Conservation (phyloP, 2,797 vertebrate genomes). For the Macroramphosus scolopax region DNA sequence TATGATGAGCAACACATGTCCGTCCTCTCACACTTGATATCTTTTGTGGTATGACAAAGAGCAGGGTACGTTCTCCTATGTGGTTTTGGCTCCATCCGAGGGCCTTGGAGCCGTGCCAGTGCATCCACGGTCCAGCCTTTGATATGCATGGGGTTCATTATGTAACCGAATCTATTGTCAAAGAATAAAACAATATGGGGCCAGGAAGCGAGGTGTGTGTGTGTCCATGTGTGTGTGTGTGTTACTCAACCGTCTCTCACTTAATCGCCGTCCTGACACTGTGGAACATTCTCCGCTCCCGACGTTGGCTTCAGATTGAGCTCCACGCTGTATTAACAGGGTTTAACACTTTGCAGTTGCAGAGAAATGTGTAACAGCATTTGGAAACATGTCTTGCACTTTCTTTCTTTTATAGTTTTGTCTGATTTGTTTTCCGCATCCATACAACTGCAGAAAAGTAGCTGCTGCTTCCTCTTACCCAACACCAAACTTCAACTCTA, state of each 20-base stretch:
- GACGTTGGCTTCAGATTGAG: slow-evolving; percentile 11
- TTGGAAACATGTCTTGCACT: slow-evolving; percentile 27
- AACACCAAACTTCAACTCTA: slow-evolving; percentile 7
- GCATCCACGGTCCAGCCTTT: slow-evolving; percentile 65
- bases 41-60: slow-evolving; percentile 71
- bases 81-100: slow-evolving; percentile 70
- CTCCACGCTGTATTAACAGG: slow-evolving; percentile 16
- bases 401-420: slow-evolving; percentile 1
- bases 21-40: slow-evolving; percentile 71
- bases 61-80: slow-evolving; percentile 71
- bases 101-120: slow-evolving; percentile 69
- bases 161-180: slow-evolving; percentile 79
- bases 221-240: slow-evolving; percentile 16
- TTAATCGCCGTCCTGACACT: slow-evolving; percentile 29
- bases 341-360: slow-evolving; percentile 36
- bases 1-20: slow-evolving; percentile 79
- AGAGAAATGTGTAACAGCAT: slow-evolving; percentile 30
- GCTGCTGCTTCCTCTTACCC: slow-evolving; percentile 19
- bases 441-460: slow-evolving; percentile 27
- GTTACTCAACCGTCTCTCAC: no score
- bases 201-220: slow-evolving; percentile 43
- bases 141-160: slow-evolving; percentile 77
- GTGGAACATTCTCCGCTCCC: slow-evolving; percentile 21
- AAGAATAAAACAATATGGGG: slow-evolving; percentile 67
- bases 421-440: slow-evolving; percentile 8